phyloP scores from a whole-genome alignment of 2,113 vertebrate genomes.

The Eretmochelys imbricata region DNA sequence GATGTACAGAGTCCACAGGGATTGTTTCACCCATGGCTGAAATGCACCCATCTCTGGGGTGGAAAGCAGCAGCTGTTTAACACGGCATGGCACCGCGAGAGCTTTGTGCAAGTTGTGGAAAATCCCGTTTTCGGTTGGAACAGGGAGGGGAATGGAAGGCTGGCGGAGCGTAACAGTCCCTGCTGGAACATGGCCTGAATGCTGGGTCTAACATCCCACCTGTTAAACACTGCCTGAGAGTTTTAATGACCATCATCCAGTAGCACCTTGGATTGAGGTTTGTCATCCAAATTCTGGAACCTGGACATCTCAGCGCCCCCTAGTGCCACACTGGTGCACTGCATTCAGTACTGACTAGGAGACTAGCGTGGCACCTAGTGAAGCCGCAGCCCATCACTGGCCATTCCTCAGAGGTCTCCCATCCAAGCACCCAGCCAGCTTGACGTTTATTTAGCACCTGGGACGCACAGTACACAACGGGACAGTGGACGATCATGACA shows the following conservation, averaged over 20 bases:
- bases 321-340: background rate
- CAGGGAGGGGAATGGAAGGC: background rate
- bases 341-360: background rate
- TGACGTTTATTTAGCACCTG: too few species aligned
- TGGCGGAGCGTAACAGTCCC: background rate
- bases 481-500: too few species aligned
- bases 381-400: too few species aligned
- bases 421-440: too few species aligned
- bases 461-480: too few species aligned
- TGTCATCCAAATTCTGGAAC: background rate
- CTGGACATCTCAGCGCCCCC: background rate
- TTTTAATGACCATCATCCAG: background rate
- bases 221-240: background rate
- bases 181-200: too few species aligned
- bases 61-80: background rate
- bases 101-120: background rate
- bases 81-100: background rate
- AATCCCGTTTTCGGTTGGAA: background rate
- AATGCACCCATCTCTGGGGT: background rate
- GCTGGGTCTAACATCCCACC: background rate
- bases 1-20: background rate
- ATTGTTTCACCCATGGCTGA: background rate
- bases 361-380: too few species aligned
- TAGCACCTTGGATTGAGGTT: background rate
- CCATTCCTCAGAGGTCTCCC: too few species aligned